A percentile compares a stretch with the other conserved stretches of the same genome.
Conservation (phyloP, 1,140 invertebrate species). For the Pseudomyrmex flavicornis region DNA sequence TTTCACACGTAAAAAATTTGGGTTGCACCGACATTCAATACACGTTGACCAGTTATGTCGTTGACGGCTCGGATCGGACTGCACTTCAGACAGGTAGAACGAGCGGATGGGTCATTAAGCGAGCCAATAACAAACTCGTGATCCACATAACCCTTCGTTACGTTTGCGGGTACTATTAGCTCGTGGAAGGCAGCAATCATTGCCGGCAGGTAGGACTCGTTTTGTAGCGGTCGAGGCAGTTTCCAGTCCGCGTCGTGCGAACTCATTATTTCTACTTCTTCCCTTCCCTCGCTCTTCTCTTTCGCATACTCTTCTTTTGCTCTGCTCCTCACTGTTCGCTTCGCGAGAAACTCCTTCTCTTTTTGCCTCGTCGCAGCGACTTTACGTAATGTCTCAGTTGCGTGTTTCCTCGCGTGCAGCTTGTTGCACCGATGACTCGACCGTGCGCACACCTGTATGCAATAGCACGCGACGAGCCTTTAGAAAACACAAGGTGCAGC, state of each 20-base stretch:
- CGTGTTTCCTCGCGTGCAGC: constrained; percentile 38
- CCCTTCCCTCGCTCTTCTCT: not conserved
- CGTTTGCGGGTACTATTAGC: constrained; percentile 63
- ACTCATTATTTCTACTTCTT: constrained; percentile 63
- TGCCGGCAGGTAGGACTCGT: constrained; percentile 57
- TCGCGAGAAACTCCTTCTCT: not conserved
- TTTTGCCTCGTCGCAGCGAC: constrained; percentile 51
- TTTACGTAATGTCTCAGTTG: constrained; percentile 64
- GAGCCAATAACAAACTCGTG: constrained; percentile 73
- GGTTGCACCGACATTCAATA: constrained; percentile 5
- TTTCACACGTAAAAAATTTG: constrained; percentile 34
- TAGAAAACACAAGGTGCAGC: constrained; percentile 1
- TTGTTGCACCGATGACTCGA: constrained; percentile 58
- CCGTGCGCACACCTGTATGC: constrained; percentile 56
- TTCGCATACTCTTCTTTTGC: not conserved
- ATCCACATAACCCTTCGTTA: constrained; percentile 74
- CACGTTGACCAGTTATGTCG: constrained; percentile 48
- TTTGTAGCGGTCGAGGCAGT: constrained; percentile 59
- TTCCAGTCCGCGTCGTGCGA: constrained; percentile 38
- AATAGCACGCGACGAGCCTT: constrained; percentile 43
- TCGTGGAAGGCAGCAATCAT: constrained; percentile 65
- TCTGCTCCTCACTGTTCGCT: constrained; percentile 1
- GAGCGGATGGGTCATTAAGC: constrained; percentile 67
- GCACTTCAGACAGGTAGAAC: constrained; percentile 62
- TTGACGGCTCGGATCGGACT: constrained; percentile 40